phyloP scores from a whole-genome alignment of 2,888 invertebrate genomes.

The Lepidonotus clava region DNA sequence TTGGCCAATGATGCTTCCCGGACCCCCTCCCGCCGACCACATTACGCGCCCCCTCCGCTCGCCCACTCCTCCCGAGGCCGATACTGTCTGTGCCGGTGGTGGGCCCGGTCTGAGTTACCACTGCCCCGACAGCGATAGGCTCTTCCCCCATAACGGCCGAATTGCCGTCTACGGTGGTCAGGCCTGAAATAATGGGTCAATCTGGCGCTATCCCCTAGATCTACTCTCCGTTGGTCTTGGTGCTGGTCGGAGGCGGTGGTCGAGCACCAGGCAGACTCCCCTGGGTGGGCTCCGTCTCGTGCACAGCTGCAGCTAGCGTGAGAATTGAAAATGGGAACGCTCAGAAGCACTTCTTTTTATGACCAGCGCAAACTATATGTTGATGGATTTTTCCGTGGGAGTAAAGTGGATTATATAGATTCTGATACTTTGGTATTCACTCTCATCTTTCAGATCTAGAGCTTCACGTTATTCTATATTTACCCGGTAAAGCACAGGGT shows the following conservation, averaged over 20 bases:
- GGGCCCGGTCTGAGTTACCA: not conserved
- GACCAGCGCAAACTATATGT: too few species aligned
- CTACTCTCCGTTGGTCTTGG: too few species aligned
- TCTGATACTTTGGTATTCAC: too few species aligned
- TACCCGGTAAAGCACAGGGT: too few species aligned
- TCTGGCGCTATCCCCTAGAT: too few species aligned
- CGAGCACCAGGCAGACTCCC: not conserved
- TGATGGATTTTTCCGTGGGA: too few species aligned
- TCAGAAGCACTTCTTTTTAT: too few species aligned
- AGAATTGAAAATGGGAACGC: not conserved
- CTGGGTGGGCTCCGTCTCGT: not conserved
- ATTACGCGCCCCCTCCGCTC: not conserved
- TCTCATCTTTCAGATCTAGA: too few species aligned
- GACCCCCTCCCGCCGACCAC: not conserved
- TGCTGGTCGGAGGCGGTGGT: not conserved
- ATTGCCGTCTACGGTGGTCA: not conserved
- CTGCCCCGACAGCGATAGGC: not conserved
- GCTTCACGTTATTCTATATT: too few species aligned
- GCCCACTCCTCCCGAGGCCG: not conserved
- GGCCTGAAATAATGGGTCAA: not conserved
- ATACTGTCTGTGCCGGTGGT: not conserved
- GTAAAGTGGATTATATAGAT: too few species aligned
- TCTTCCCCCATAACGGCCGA: not conserved
- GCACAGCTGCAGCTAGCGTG: not conserved
- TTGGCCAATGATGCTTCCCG: not conserved